A percentile compares a stretch with the other conserved stretches of the same genome.
phyloP scores from a whole-genome alignment of 2,797 vertebrate species.

The Hemitrygon akajei region DNA sequence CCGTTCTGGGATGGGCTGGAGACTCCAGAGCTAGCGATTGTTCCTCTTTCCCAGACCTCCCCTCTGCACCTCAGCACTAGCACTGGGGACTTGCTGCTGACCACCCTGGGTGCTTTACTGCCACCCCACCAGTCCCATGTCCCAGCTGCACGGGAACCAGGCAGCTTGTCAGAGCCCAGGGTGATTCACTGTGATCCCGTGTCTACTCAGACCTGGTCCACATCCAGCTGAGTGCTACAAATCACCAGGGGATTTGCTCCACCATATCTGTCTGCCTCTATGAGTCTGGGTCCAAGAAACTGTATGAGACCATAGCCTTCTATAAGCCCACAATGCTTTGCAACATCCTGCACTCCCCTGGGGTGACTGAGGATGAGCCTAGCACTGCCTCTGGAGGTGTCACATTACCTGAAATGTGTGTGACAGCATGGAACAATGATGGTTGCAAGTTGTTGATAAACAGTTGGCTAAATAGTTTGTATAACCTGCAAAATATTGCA shows the following conservation, averaged over 20 bases:
- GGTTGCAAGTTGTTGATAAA: background rate
- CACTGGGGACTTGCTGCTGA: conserved; percentile 39
- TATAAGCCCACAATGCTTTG: conserved; percentile 80
- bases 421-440: background rate
- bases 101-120: conserved; percentile 81
- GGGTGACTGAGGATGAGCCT: background rate
- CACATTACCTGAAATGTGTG: background rate
- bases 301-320: conserved; percentile 86
- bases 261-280: conserved; percentile 78
- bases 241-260: conserved; percentile 42
- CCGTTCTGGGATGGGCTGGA: conserved; percentile 45
- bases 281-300: conserved; percentile 68
- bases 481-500: background rate
- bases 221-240: conserved; percentile 57
- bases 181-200: conserved; percentile 82
- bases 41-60: background rate
- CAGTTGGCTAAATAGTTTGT: background rate
- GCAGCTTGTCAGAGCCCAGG: conserved; percentile 86
- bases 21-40: conserved; percentile 45
- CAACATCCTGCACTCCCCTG: conserved; percentile 58
- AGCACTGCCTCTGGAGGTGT: background rate
- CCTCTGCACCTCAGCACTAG: background rate
- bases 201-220: conserved; percentile 88
- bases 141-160: conserved; percentile 70
- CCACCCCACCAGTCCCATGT: conserved; percentile 71